These are phyloP conservation scores for Epinephelus cyanopodus DNA, from an alignment of 2,113 vertebrate species.

Conservation along the genomic window DNA sequence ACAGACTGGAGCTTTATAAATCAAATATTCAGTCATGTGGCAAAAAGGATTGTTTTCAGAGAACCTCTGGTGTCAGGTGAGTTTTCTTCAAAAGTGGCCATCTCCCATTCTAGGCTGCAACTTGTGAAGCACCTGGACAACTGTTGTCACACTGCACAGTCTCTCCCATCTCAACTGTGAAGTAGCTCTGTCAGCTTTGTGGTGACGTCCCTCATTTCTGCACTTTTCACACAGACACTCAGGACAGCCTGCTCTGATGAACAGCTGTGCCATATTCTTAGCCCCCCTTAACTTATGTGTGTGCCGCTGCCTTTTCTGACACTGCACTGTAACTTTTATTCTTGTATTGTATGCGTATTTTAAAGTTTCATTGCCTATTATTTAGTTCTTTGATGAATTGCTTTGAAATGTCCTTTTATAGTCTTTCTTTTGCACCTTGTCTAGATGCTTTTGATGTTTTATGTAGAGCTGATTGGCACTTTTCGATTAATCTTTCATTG, in stretches of 20 bases:
- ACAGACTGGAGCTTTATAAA: not conserved
- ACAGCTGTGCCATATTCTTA: not conserved
- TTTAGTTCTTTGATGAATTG: too few species aligned
- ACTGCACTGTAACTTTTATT: too few species aligned
- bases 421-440: too few species aligned
- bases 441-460: too few species aligned
- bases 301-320: too few species aligned
- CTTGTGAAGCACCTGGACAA: not conserved
- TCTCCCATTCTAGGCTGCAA: not conserved
- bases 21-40: not conserved
- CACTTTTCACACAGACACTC: not conserved
- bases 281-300: too few species aligned
- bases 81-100: not conserved
- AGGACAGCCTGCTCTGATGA: conserved; percentile 9
- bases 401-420: too few species aligned
- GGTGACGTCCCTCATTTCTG: not conserved
- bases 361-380: too few species aligned
- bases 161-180: not conserved
- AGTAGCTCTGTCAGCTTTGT: not conserved
- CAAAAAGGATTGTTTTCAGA: not conserved
- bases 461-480: not conserved
- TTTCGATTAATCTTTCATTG: not conserved
- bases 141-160: conserved; percentile 2
- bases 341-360: too few species aligned
- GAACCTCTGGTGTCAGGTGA: not conserved